Conservation (phyloP, 2,797 vertebrate species). For the Podarcis lilfordi region DNA sequence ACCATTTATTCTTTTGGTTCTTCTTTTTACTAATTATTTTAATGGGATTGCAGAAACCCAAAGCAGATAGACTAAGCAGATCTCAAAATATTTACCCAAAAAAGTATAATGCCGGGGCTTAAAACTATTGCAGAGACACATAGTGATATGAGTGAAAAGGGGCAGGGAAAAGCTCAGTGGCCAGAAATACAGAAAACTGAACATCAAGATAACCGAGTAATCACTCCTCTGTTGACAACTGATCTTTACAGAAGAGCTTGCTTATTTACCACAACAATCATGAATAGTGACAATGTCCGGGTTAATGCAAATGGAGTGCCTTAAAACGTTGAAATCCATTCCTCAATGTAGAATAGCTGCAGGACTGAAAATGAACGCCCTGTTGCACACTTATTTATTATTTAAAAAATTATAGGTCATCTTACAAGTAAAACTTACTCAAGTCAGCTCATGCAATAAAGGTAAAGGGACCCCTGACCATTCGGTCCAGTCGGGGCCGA, state of each 20-base stretch:
- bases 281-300: neutral
- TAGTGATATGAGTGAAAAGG: neutral
- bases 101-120: neutral
- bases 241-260: neutral
- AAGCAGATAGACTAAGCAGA: neutral
- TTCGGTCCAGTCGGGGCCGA: too few relatives aligned
- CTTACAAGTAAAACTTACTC: too few relatives aligned
- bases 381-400: neutral
- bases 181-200: neutral
- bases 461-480: too few relatives aligned
- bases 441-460: too few relatives aligned
- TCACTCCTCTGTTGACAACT: neutral
- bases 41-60: neutral
- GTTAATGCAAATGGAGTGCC: neutral
- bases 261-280: neutral
- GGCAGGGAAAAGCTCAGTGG: too few relatives aligned
- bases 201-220: neutral
- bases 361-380: neutral
- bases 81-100: conserved; percentile 1
- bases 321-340: neutral
- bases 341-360: neutral
- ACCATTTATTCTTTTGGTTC: conserved; percentile 3
- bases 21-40: conserved; percentile 12
- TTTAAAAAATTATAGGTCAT: too few relatives aligned
- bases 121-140: neutral